Evolutionary conservation across 2,888 invertebrate species (phyloP).

Genomic region (Podabrus alpinus): DNA sequence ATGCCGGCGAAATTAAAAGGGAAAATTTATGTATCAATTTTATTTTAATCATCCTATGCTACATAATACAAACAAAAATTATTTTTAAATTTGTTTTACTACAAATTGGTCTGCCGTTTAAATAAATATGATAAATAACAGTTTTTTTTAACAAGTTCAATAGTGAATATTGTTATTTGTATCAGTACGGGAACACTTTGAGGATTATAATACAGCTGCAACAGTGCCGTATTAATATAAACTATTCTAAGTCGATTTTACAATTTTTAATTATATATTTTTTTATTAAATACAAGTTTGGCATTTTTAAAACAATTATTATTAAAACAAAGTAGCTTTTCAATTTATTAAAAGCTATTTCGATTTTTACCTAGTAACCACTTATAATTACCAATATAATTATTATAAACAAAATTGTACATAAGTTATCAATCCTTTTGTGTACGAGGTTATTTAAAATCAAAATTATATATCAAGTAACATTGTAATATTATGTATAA

Average conservation of each 20-base stretch:
- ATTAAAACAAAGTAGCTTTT: constrained; percentile 5
- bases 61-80: constrained; percentile 17
- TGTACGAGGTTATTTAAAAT: background rate
- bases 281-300: constrained; percentile 16
- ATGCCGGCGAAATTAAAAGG: background rate
- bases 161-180: constrained; percentile 10
- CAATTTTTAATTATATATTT: constrained; percentile 19
- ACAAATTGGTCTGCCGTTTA: constrained; percentile 24
- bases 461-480: background rate
- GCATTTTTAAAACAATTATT: constrained; percentile 14
- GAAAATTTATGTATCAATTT: constrained; percentile 21
- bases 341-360: constrained; percentile 15
- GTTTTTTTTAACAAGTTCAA: constrained; percentile 21
- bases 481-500: background rate
- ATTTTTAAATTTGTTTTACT: constrained; percentile 13
- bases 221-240: constrained; percentile 16
- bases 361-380: background rate
- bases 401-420: constrained; percentile 7
- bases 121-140: constrained; percentile 16
- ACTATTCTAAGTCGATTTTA: constrained; percentile 23
- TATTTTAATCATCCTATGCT: constrained; percentile 19
- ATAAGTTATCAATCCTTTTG: background rate
- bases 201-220: constrained; percentile 24
- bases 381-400: background rate
- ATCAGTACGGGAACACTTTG: constrained; percentile 24